Percentiles rank a stretch among this genome's conserved stretches.
Evolutionary conservation across 2,113 vertebrate species (phyloP).

Genomic region (Athene cunicularia): DNA sequence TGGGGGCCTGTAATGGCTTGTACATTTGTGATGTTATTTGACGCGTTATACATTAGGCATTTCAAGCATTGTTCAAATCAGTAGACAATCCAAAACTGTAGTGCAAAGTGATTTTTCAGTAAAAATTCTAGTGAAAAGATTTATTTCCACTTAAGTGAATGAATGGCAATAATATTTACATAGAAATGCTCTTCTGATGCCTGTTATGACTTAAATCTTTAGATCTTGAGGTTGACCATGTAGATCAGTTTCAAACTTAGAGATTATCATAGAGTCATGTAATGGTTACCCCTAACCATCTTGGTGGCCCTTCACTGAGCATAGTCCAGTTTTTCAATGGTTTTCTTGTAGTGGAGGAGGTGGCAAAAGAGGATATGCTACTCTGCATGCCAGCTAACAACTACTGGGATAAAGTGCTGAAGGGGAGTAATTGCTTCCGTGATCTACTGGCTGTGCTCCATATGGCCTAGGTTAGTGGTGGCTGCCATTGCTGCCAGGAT

Average conservation of each 20-base stretch:
- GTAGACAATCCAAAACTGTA: neutral
- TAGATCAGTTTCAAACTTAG: neutral
- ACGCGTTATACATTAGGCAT: constrained; percentile 8
- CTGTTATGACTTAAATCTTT: neutral
- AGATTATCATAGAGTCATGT: neutral
- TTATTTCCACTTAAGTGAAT: neutral
- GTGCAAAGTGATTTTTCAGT: neutral
- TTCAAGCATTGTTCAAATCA: constrained; percentile 34
- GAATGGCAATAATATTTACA: constrained; percentile 32
- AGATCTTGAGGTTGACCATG: neutral
- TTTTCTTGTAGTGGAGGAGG: neutral
- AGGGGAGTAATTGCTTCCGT: neutral
- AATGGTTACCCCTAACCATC: neutral
- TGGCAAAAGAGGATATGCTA: neutral
- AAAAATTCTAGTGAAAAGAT: constrained; percentile 7
- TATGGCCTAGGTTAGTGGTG: neutral
- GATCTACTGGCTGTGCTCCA: neutral
- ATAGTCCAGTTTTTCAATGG: neutral
- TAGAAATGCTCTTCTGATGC: neutral
- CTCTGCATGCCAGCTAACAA: neutral
- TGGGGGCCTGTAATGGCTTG: constrained; percentile 14
- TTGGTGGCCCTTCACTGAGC: neutral
- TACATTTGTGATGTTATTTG: constrained; percentile 38
- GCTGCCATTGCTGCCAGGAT: neutral
- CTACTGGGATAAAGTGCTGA: neutral